Evolutionary conservation across 2,113 vertebrate genomes (phyloP).

Genomic region (Alouatta palliata): DNA sequence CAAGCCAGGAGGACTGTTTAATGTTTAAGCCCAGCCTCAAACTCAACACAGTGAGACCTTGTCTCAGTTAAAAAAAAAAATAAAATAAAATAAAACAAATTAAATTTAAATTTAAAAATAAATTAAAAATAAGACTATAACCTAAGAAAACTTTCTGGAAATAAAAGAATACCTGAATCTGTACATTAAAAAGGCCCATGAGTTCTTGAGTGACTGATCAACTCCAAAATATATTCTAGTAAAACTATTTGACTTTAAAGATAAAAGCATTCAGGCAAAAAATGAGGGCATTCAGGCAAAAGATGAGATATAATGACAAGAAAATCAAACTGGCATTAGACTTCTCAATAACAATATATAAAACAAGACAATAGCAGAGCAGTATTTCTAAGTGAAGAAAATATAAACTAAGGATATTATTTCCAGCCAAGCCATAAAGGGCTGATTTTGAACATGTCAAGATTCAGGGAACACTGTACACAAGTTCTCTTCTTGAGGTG

Average conservation of each 20-base stretch:
- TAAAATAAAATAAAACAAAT: too few species aligned
- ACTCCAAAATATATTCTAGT: constrained; percentile 1
- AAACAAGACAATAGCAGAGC: constrained; percentile 20
- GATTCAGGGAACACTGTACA: neutral
- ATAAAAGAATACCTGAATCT: neutral
- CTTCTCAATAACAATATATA: neutral
- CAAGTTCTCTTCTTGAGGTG: neutral
- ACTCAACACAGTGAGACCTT: too few species aligned
- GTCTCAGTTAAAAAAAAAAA: neutral
- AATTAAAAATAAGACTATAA: neutral
- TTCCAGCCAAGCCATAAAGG: neutral
- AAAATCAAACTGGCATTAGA: neutral
- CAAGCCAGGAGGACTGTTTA: too few species aligned
- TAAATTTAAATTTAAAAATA: too few species aligned
- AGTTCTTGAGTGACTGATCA: neutral
- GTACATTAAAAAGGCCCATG: neutral
- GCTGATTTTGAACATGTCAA: neutral
- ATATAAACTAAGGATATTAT: neutral
- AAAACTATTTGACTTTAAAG: constrained; percentile 1
- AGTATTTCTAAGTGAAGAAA: neutral
- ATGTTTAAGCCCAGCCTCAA: too few species aligned
- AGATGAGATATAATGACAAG: neutral
- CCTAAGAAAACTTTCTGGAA: neutral
- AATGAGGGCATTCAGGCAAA: neutral
- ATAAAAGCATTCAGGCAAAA: neutral